Percentiles rank a stretch among this genome's conserved stretches.
phyloP scores from a whole-genome alignment of 2,888 invertebrate genomes.

The Poecilobothrus nobilitatus region DNA sequence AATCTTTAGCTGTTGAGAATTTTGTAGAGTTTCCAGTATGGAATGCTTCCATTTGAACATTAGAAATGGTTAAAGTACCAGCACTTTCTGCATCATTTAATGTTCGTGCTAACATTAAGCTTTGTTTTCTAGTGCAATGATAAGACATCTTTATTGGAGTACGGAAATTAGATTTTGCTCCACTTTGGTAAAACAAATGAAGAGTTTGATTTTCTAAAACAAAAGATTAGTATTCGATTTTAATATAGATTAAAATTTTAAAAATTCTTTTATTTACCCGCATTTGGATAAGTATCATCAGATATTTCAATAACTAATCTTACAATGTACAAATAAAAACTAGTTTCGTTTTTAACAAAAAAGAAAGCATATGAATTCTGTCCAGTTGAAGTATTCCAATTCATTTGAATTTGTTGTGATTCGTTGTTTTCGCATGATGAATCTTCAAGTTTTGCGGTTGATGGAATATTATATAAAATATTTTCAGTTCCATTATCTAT shows the following conservation, averaged over 20 bases:
- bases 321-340: conserved; percentile 34
- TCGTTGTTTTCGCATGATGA: conserved; percentile 42
- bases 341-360: conserved; percentile 42
- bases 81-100: conserved; percentile 25
- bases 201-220: conserved; percentile 39
- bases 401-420: conserved; percentile 44
- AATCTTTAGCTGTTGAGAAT: conserved; percentile 66
- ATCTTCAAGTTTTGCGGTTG: conserved; percentile 35
- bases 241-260: neutral
- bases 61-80: conserved; percentile 51
- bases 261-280: conserved; percentile 30
- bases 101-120: conserved; percentile 48
- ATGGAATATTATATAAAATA: conserved; percentile 44
- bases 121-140: conserved; percentile 56
- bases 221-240: conserved; percentile 5
- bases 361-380: conserved; percentile 37
- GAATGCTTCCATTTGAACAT: conserved; percentile 70
- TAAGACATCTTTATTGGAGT: conserved; percentile 61
- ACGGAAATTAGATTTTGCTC: conserved; percentile 45
- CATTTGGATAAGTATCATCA: conserved; percentile 38
- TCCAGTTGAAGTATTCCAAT: conserved; percentile 28
- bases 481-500: conserved; percentile 32
- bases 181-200: conserved; percentile 45
- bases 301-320: conserved; percentile 31
- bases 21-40: conserved; percentile 44